Conservation (phyloP, 2,113 vertebrate genomes). For the Nansenia antarctica region DNA sequence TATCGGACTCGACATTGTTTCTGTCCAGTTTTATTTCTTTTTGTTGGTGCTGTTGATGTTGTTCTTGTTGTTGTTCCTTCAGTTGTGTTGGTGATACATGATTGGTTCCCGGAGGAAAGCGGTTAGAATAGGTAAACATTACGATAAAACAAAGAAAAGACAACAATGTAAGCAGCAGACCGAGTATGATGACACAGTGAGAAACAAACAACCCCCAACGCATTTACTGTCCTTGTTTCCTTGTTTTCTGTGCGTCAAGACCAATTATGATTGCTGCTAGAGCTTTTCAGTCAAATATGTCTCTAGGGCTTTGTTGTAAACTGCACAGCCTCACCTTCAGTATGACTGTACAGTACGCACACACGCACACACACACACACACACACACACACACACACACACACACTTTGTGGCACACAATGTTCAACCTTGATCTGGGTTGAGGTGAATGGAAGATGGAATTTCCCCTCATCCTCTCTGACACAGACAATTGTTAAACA, state of each 20-base stretch:
- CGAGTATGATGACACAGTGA: conserved; percentile 2
- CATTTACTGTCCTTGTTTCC: no score
- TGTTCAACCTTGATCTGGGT: conserved; percentile 23
- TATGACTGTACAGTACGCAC: conserved; percentile 28
- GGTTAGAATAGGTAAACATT: neutral
- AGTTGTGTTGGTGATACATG: neutral
- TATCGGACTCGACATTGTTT: neutral
- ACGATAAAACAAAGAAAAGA: neutral
- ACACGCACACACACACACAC: conserved; percentile 5
- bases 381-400: neutral
- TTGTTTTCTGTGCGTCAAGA: no score
- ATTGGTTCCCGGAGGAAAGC: neutral
- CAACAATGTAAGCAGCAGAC: neutral
- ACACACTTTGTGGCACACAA: conserved; percentile 2
- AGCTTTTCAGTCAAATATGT: no score
- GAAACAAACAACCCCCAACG: neutral
- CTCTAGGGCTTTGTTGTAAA: neutral
- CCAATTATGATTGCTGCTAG: no score
- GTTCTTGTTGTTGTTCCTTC: no score
- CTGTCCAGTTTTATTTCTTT: neutral
- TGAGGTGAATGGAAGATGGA: conserved; percentile 14
- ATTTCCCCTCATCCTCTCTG: neutral
- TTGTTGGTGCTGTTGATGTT: neutral
- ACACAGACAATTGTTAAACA: neutral
- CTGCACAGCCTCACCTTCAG: no score